Conservation (phyloP, 1,140 invertebrate genomes). For the Archegozetes longisetosus region DNA sequence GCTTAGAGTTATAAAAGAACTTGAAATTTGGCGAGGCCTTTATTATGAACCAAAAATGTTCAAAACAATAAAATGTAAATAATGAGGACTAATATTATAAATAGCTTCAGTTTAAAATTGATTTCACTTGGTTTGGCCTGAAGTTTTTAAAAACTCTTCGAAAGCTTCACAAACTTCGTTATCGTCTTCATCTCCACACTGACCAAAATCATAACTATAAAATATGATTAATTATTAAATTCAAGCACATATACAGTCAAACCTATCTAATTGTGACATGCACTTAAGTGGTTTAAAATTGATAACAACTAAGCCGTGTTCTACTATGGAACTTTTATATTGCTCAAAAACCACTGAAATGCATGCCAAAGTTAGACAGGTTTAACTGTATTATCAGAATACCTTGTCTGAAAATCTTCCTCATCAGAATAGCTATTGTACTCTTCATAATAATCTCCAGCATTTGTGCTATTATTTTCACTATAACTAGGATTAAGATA, state of each 20-base stretch:
- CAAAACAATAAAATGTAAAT: neutral
- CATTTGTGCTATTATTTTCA: neutral
- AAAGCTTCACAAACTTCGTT: conserved; percentile 12
- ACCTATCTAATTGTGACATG: no score
- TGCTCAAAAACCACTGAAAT: no score
- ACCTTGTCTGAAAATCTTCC: neutral
- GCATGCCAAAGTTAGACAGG: no score
- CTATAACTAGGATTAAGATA: neutral
- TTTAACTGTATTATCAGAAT: no score
- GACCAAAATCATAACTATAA: conserved; percentile 13
- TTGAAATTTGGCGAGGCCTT: neutral
- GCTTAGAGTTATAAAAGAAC: no score
- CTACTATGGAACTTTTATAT: no score
- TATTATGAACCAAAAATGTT: neutral
- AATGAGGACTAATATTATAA: neutral
- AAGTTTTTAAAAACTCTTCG: conserved; percentile 9
- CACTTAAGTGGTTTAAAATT: no score
- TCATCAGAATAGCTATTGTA: neutral
- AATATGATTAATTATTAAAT: no score
- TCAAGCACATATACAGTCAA: no score
- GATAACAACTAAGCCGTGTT: no score
- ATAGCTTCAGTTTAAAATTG: neutral
- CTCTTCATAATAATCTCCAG: neutral
- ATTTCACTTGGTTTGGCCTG: conserved; percentile 7
- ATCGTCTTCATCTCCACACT: conserved; percentile 11